Base-by-base conservation (phyloP, 2,113 vertebrate species). In the Bos indicus region DNA sequence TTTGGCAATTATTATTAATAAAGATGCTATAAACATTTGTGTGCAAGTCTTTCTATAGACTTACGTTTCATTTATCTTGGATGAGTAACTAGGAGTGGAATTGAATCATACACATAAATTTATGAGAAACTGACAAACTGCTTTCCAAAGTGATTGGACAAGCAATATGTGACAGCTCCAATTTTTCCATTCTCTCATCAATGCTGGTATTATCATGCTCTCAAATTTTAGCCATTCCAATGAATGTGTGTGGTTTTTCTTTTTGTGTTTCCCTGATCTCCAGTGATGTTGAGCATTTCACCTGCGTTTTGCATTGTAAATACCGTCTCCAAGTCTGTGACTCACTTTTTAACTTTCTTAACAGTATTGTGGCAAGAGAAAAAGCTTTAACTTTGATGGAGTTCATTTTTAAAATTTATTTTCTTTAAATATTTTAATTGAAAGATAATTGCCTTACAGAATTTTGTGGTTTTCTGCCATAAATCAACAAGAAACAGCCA, bases 261-360 rank as follows among this genome's bases (percentile, higher is more conserved):
- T 46, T 57, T 46, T 57, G 21, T 26, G 5, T 82, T 77, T 87
- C 13, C 25, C 57, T 4, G 15, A 43, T 28, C 30, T 59, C 56
- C 46, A 5, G 17, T 15, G 19, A n/a, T 5, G 9, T 0, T 21
- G 10, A 51, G n/a, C n/a, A 59, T 30, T 40, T 19, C 40, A 0
- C 2, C 6, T 30, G 13, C n/a, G 17, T 51, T 25, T n/a, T 84
- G 11, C 62, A 15, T 46, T 46, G 28, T 25, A 33, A 57, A 90
- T 36, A 67, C 16, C 1, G 1, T 90, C 28, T 94, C 26, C 26
- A 8, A 16, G 52, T 26, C 90, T 85, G 26, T 48, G 77, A 60
- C 30, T 57, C 85, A 25, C 9, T 33, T 94, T 81, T 80, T 48
- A 21, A 48, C 84, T 56, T 56, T 89, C 57, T 57, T 96, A 60